A percentile compares a stretch with the other conserved stretches of the same genome.
Evolutionary conservation across 2,888 invertebrate species (phyloP).

Genomic region (Drymonia ruficornis): DNA sequence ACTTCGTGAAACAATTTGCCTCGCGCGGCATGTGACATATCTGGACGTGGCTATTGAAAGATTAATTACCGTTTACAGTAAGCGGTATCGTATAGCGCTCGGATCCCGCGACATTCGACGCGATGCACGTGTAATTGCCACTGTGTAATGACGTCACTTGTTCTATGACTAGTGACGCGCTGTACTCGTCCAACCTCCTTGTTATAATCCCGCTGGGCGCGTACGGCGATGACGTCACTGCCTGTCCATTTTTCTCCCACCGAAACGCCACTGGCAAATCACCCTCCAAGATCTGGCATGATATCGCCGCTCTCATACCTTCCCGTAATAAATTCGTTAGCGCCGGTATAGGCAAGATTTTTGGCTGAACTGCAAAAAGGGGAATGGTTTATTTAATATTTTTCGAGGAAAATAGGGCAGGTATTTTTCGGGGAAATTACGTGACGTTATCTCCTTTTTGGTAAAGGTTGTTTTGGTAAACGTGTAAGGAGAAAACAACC

Average conservation of each 20-base stretch:
- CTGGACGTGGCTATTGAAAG: too few relatives aligned
- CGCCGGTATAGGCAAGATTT: constrained; percentile 93
- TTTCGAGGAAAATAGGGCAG: constrained; percentile 10
- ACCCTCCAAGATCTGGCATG: constrained; percentile 96
- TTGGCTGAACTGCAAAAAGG: constrained; percentile 89
- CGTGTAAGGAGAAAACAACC: background rate
- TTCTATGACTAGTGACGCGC: constrained; percentile 93
- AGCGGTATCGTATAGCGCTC: constrained; percentile 91
- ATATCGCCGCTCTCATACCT: constrained; percentile 95
- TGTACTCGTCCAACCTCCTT: constrained; percentile 91
- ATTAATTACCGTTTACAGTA: constrained; percentile 89
- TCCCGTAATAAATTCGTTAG: constrained; percentile 92
- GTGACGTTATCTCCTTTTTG: background rate
- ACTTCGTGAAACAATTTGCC: too few relatives aligned
- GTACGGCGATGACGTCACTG: constrained; percentile 87
- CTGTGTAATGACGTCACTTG: constrained; percentile 93
- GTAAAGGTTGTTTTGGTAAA: too few relatives aligned
- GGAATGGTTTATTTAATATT: constrained; percentile 17
- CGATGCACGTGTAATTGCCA: constrained; percentile 96
- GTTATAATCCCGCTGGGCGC: constrained; percentile 78
- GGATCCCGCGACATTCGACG: constrained; percentile 93
- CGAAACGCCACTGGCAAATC: constrained; percentile 96
- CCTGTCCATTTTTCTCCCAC: constrained; percentile 95
- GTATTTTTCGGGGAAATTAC: constrained; percentile 6
- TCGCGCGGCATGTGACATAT: too few relatives aligned